Base-by-base conservation (phyloP, 2,797 vertebrate species). In the Sandelia bainsii region DNA sequence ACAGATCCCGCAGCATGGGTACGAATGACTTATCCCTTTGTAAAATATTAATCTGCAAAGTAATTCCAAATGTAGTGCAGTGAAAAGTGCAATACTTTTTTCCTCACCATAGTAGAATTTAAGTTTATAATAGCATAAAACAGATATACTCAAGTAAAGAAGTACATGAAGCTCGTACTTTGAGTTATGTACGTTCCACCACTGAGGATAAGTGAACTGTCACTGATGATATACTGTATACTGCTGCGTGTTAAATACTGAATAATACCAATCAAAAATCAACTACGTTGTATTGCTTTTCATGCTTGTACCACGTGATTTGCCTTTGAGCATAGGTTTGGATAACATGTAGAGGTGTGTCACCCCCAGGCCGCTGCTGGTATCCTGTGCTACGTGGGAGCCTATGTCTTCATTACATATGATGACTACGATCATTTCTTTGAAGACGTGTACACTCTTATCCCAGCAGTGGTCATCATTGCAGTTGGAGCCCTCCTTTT, bases 401-500 rank as follows among this genome's bases (percentile, higher is more conserved):
- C 97, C 75, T 98, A 98, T 13, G 97, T 98, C 81, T 99, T 99
- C 87, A 98, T 99, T 83, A 99, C 97, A 0, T 99, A 97, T 0
- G 97, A 99, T 5, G 97, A 99, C 89, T 99, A 98, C 0, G 97
- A 98, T 64, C 97, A 99, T 75, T 99, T 99, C 93, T 98, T 99
- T 59, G 96, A 98, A 84, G 97, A 99, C 1, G 93, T 98, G 50
- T 99, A 99, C 78, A 98, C 97, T 0, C 92, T 99, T n/a, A 95
- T 98, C 79, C 97, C 97, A 46, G 97, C 97, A 0, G 95, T 98
- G 10, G 92, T 96, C 54, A 98, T 99, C 85, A 98, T 98, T 39
- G 97, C 94, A 0, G 97, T 96, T 0, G 98, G 98, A 20, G 94
- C 96, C 0, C 94, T 99, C 23, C 95, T 99, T 0, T 99, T 99